These are phyloP conservation scores for Trissoscelio sp. DNA, from an alignment of 2,888 invertebrate genomes.

Conservation along the genomic window DNA sequence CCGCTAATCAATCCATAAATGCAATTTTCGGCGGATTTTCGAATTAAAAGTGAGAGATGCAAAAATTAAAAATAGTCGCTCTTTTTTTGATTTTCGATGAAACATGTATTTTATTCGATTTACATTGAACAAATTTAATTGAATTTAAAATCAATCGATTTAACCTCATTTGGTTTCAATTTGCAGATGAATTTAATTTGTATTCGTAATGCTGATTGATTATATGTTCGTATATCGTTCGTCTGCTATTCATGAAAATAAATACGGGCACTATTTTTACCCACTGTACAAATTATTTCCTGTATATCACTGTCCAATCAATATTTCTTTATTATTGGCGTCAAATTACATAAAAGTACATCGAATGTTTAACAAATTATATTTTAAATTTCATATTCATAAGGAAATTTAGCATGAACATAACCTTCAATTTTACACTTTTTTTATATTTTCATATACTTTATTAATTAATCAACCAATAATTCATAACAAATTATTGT, in stretches of 20 bases:
- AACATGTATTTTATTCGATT: slow-evolving; percentile 13
- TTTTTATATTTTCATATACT: no score
- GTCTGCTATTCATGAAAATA: slow-evolving; percentile 14
- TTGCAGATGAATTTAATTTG: slow-evolving; percentile 34
- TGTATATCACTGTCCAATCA: not conserved
- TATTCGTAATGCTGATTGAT: slow-evolving; percentile 34
- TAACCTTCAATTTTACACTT: no score
- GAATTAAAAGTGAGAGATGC: not conserved
- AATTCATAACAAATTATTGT: no score
- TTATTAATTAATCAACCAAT: no score
- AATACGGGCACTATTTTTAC: slow-evolving; percentile 11
- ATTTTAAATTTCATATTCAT: not conserved
- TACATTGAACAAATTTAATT: slow-evolving; percentile 23
- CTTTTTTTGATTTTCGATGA: no score
- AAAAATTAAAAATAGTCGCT: not conserved
- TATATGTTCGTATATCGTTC: slow-evolving; percentile 1
- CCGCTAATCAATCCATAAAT: not conserved
- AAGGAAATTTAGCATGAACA: no score
- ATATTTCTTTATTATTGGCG: slow-evolving; percentile 3
- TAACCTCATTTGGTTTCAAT: slow-evolving; percentile 34
- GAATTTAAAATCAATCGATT: slow-evolving; percentile 35
- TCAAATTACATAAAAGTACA: not conserved
- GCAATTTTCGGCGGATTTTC: slow-evolving; percentile 3
- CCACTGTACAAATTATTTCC: not conserved
- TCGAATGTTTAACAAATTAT: not conserved